phyloP scores from a whole-genome alignment of 2,888 invertebrate genomes.

The Ophioninae sp. region DNA sequence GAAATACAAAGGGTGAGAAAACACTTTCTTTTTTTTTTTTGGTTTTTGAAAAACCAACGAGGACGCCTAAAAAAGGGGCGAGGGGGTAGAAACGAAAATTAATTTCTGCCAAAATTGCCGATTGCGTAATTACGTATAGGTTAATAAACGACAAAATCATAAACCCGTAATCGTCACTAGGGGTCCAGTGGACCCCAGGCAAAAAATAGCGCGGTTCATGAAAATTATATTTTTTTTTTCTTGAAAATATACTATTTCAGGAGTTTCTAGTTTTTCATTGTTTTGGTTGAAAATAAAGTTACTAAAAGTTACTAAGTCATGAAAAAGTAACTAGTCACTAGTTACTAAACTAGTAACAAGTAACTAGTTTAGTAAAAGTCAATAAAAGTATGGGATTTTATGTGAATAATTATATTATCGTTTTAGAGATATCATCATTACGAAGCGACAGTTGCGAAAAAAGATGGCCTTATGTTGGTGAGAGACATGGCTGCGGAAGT shows the following conservation, averaged over 20 bases:
- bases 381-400: background rate
- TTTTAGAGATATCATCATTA: conserved; percentile 90
- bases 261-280: background rate
- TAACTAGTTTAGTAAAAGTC: too few species aligned
- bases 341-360: too few species aligned
- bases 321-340: too few species aligned
- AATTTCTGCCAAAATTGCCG: too few species aligned
- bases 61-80: background rate
- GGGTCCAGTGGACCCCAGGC: too few species aligned
- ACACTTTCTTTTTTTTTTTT: too few species aligned
- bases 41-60: background rate
- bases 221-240: too few species aligned
- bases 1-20: conserved; percentile 92
- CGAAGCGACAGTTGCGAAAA: conserved; percentile 89
- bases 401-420: conserved; percentile 7
- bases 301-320: background rate
- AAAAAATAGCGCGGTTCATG: too few species aligned
- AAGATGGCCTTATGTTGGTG: conserved; percentile 92
- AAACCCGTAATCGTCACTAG: too few species aligned
- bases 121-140: too few species aligned
- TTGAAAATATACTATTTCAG: too few species aligned
- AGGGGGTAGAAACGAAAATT: background rate
- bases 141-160: too few species aligned
- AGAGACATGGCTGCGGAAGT: conserved; percentile 94
- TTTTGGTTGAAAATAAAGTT: background rate